phyloP scores from a whole-genome alignment of 1,140 invertebrate genomes.

The Brachionus sp. region DNA sequence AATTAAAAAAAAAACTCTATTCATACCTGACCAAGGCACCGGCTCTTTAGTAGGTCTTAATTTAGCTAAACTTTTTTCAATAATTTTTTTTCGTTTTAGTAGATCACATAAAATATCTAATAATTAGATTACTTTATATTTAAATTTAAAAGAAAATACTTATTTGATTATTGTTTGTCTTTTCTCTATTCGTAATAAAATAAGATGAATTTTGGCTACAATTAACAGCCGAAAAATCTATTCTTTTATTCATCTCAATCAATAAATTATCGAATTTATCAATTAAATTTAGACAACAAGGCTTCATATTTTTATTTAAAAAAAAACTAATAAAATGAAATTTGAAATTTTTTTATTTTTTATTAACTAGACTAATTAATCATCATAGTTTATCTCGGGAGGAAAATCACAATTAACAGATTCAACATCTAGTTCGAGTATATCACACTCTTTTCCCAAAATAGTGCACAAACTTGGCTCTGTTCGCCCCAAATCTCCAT shows the following conservation, averaged over 20 bases:
- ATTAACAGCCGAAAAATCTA: background rate
- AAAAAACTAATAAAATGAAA: background rate
- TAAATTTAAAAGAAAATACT: background rate
- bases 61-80: background rate
- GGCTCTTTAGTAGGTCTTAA: background rate
- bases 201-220: background rate
- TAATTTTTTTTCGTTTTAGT: background rate
- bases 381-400: conserved; percentile 9
- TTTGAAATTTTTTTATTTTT: background rate
- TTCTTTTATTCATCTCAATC: background rate
- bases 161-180: background rate
- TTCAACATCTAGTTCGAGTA: conserved; percentile 71
- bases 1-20: too few relatives aligned
- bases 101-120: background rate
- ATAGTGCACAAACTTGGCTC: conserved; percentile 68
- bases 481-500: conserved; percentile 87
- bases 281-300: conserved; percentile 47
- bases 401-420: conserved; percentile 58
- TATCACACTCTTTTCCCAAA: conserved; percentile 65
- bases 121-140: background rate
- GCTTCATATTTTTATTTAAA: background rate
- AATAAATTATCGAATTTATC: background rate
- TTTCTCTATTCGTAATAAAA: background rate
- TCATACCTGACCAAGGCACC: background rate
- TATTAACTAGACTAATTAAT: background rate